Conservation (phyloP, 2,888 invertebrate species). For the Oxycera nigricornis region DNA sequence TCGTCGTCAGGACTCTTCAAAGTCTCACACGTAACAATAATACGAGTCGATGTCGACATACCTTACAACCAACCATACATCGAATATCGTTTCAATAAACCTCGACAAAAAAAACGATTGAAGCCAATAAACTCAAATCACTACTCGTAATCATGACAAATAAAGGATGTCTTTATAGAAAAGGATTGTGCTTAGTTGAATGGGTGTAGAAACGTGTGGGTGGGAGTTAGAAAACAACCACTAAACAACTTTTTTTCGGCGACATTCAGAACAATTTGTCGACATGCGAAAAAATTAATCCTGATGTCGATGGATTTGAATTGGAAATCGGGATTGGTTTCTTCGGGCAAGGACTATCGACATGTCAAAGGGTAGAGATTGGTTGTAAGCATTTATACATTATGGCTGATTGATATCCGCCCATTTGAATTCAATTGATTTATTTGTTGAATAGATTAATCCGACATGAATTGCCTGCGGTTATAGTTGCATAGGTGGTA, state of each 20-base stretch:
- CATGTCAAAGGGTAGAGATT: neutral
- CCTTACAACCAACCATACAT: neutral
- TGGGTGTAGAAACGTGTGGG: neutral
- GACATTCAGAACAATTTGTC: constrained; percentile 17
- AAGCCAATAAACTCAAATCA: constrained; percentile 23
- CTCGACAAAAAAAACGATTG: constrained; percentile 22
- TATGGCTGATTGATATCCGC: constrained; percentile 19
- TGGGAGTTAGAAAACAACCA: neutral
- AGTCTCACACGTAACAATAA: neutral
- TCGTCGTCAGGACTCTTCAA: no score
- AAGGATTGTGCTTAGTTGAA: neutral
- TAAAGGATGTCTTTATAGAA: neutral
- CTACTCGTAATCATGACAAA: neutral
- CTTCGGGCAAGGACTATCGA: neutral
- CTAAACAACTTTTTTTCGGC: constrained; percentile 11
- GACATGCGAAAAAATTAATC: constrained; percentile 38
- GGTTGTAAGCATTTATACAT: neutral
- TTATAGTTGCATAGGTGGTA: neutral
- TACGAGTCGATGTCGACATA: neutral
- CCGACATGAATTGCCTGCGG: neutral
- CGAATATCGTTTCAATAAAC: constrained; percentile 22
- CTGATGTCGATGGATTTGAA: constrained; percentile 35
- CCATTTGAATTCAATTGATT: constrained; percentile 16
- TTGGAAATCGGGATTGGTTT: constrained; percentile 25
- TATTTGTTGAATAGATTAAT: constrained; percentile 25